Base-by-base conservation (phyloP, 2,113 vertebrate species). In the Gavia stellata region DNA sequence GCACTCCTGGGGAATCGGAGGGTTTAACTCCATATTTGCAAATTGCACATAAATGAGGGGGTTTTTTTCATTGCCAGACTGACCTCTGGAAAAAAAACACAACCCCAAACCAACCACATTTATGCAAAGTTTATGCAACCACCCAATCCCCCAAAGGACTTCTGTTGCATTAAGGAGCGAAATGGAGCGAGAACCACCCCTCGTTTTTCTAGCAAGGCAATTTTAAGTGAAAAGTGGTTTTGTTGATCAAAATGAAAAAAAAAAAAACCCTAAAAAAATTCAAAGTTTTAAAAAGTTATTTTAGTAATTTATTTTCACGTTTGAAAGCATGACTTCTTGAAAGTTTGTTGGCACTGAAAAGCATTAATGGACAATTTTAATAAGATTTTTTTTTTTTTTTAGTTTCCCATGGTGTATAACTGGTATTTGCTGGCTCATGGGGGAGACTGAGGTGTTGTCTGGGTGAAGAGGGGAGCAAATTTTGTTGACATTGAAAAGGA, bases 141-240 rank as follows among this genome's bases (percentile, higher is more conserved):
- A 7, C 47, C 19, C 61, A 52, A 66, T 26, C 4, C 25, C 70
- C 68, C 49, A 34, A 71, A 89, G 56, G 20, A 7, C 24, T 94
- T 63, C 19, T 79, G 49, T 75, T 0, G 0, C 40, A 26, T 78
- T 81, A 53, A 81, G 66, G 49, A 61, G 38, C 6, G 42, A 63
- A 81, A 47, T 1, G 12, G 50, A 88, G 36, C 1, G 10, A 49
- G 38, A 85, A 38, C 8, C 42, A 56, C 36, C 29, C 31, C 18
- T 72, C 1, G 0, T 18, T 84, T 80, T 68, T 66, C 21, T 40
- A 33, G 21, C 0, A 0, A 77, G 52, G n/a, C 33, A 36, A 24
- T 78, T 91, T n/a, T 19, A 72, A 65, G 26, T 42, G 40, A 72
- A 62, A 95, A 95, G 66, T 55, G 40, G 34, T 4, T 92, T 87